Conservation (phyloP, 2,113 vertebrate species). For the human (Homo sapiens) region GRCh38 chrX:65974001-65974500, state of each 20-base stretch:
- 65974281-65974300: background rate
- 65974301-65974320: background rate
- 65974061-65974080: background rate
- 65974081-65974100: background rate
- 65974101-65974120: background rate
- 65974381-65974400: background rate
- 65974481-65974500: background rate
- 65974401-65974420: background rate
- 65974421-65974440: background rate
- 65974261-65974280: background rate
- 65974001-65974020: background rate
- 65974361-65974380: background rate
- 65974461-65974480: background rate
- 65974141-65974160: background rate
- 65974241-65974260: background rate
- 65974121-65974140: background rate
- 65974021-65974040: background rate
- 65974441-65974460: background rate
- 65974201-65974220: background rate
- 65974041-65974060: background rate
- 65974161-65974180: background rate
- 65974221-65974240: background rate
- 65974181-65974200: background rate
- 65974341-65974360: background rate
- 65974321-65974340: background rate